Percentiles rank a stretch among this genome's conserved stretches.
phyloP scores from a whole-genome alignment of 2,113 vertebrate genomes.

The Burhinus bistriatus region DNA sequence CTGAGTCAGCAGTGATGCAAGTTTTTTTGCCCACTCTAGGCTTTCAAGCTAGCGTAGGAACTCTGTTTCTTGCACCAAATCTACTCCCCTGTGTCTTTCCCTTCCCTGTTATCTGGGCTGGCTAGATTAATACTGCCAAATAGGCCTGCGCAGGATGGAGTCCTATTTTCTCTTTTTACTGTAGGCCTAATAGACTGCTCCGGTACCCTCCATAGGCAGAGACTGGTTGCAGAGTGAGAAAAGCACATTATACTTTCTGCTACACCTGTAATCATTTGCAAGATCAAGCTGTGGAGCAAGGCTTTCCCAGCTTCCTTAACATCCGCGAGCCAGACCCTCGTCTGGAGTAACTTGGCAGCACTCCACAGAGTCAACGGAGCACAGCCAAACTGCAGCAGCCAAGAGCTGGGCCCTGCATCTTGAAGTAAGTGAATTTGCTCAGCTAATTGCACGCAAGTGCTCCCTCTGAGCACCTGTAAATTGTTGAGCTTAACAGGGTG shows the following conservation, averaged over 20 bases:
- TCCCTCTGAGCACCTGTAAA: constrained; percentile 37
- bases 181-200: too few species aligned
- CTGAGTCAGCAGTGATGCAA: not conserved
- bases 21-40: not conserved
- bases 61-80: not conserved
- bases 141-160: not conserved
- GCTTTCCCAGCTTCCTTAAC: not conserved
- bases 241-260: accelerated
- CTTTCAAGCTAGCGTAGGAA: not conserved
- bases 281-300: accelerated
- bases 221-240: not conserved
- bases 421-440: constrained; percentile 23
- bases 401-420: not conserved
- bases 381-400: not conserved
- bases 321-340: accelerated
- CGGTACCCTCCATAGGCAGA: not conserved
- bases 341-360: not conserved
- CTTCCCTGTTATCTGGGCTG: not conserved
- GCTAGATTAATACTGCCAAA: not conserved
- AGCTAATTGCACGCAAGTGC: constrained; percentile 15
- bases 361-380: not conserved
- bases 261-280: not conserved
- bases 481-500: constrained; percentile 38
- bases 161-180: not conserved
- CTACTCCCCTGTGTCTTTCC: not conserved